Percentiles rank a stretch among this genome's conserved stretches.
These are phyloP conservation scores for Gallirallus australis DNA, from an alignment of 2,797 vertebrate genomes.

Conservation along the genomic window DNA sequence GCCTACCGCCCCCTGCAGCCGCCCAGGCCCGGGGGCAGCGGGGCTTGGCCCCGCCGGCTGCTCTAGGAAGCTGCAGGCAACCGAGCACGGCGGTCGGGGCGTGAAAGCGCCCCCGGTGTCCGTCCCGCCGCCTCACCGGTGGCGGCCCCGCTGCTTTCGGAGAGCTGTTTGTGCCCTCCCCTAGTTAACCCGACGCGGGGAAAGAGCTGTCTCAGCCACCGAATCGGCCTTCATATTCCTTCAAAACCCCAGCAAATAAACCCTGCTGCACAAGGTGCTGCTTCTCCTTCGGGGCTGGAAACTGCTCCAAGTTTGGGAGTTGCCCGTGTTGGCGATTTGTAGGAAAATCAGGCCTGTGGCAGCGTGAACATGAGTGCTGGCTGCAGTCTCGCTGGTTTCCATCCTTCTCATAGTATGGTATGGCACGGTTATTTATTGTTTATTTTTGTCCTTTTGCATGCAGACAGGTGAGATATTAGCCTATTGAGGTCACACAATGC, in stretches of 20 bases:
- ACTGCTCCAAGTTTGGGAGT: background rate
- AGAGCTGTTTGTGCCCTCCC: background rate
- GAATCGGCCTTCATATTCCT: background rate
- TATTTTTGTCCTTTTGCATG: background rate
- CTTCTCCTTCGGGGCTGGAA: background rate
- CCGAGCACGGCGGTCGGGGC: accelerated
- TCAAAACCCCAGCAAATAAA: too few relatives aligned
- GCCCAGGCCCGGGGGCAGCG: background rate
- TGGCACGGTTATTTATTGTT: background rate
- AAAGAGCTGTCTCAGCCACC: accelerated
- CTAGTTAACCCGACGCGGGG: accelerated
- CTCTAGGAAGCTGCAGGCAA: too few relatives aligned
- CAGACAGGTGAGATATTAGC: background rate
- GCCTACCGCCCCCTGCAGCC: slow-evolving; percentile 10
- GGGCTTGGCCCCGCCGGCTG: accelerated
- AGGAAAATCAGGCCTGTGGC: background rate
- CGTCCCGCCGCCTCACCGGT: accelerated
- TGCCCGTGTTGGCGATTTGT: background rate
- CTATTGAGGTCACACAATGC: background rate
- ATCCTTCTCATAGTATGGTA: background rate
- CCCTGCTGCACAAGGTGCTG: accelerated
- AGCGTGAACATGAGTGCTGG: accelerated
- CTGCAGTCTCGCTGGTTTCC: background rate
- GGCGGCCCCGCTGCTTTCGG: accelerated
- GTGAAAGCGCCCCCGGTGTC: accelerated